Conservation (phyloP, 2,113 vertebrate species). For the Thryonomys swinderianus region DNA sequence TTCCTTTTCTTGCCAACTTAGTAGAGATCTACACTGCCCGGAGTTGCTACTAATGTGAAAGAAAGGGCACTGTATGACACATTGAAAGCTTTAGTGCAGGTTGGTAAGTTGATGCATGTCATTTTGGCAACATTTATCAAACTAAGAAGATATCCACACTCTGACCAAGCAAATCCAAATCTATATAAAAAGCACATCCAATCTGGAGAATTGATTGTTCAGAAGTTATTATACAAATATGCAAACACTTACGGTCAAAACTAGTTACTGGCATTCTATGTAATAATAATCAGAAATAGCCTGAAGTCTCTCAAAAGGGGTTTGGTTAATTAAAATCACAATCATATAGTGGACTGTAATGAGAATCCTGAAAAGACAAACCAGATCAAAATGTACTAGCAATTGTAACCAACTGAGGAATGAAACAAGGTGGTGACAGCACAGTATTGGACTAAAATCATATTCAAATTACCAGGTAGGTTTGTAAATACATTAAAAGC, state of each 20-base stretch:
- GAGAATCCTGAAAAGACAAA: not conserved
- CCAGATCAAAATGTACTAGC: not conserved
- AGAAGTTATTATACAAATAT: not conserved
- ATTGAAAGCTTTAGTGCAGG: not conserved
- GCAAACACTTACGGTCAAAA: not conserved
- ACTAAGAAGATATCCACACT: not conserved
- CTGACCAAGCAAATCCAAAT: not conserved
- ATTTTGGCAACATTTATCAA: constrained; percentile 29
- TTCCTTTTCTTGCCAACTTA: constrained; percentile 12
- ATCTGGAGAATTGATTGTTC: not conserved
- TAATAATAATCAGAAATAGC: constrained; percentile 24
- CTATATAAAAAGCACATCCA: not conserved
- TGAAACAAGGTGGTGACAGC: not conserved
- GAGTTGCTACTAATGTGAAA: not conserved
- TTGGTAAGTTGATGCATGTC: not conserved
- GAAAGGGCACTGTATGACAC: not conserved
- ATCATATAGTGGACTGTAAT: not conserved
- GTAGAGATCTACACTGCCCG: not conserved
- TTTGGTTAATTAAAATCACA: not conserved
- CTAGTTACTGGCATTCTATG: not conserved
- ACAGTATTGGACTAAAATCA: not conserved
- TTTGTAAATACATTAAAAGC: not conserved
- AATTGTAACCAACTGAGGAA: not conserved
- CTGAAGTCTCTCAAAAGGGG: not conserved
- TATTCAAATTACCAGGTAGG: not conserved